phyloP scores from a whole-genome alignment of 2,113 vertebrate species.

The Otolemur garnettii region DNA sequence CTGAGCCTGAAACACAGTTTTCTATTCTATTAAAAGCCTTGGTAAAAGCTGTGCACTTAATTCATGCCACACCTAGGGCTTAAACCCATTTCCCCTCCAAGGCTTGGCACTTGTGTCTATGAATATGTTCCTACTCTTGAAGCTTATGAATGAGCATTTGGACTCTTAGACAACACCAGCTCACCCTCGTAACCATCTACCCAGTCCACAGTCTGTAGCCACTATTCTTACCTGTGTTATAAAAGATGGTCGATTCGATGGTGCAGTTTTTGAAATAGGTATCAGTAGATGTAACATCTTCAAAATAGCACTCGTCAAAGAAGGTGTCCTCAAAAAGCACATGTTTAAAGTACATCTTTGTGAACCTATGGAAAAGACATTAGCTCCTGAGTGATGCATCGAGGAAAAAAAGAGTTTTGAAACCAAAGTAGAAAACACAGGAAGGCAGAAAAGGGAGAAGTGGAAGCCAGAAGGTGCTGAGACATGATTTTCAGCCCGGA shows the following conservation, averaged over 20 bases:
- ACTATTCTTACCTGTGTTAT: constrained; percentile 93
- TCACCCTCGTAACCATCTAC: neutral
- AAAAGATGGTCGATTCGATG: constrained; percentile 93
- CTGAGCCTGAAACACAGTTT: neutral
- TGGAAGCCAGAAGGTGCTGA: neutral
- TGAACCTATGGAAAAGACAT: constrained; percentile 89
- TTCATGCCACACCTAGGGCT: too few species aligned
- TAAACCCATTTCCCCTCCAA: neutral
- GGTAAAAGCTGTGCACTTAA: neutral
- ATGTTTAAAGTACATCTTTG: constrained; percentile 95
- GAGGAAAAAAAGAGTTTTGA: neutral
- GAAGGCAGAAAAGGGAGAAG: neutral
- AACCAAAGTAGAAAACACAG: neutral
- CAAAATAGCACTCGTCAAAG: constrained; percentile 97
- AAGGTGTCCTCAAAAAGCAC: constrained; percentile 95
- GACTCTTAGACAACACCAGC: neutral
- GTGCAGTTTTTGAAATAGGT: constrained; percentile 98
- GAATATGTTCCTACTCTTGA: neutral
- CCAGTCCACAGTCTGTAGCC: rapidly evolving
- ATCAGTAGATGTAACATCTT: constrained; percentile 94
- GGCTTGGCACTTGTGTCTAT: rapidly evolving
- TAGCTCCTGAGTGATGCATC: neutral
- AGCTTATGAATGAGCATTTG: neutral
- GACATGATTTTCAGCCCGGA: neutral
- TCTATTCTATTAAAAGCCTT: neutral